Evolutionary conservation across 2,797 vertebrate species (phyloP), one percentile per base, ranked within the genome.

Genomic region (Otolemur crassicaudatus): DNA sequence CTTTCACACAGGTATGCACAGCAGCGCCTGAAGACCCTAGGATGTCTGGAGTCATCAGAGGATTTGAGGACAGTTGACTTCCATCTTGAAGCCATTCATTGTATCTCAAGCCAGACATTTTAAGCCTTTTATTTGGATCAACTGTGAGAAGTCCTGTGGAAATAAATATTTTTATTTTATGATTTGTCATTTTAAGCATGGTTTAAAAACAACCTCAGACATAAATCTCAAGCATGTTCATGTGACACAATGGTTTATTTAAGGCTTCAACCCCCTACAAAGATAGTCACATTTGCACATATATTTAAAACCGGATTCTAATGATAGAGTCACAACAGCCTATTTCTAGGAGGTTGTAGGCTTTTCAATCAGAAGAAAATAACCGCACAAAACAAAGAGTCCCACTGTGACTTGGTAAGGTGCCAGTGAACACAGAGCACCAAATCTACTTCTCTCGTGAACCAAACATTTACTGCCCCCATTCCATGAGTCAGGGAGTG

Each of bases 61-160:
- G 99, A 96, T 99, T 99, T 65, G 99, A 99, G 94, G 99, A 99
- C 91, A 99, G 99, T 98, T 99, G 99, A 97, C 99, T 99, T 98
- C 99, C 99, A n/a, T 99, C 99, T 98, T 99, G 99, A 75, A 99
- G 99, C 99, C 99, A 99, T 92, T 99, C 99, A 0, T 99, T 99
- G 98, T 99, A 99, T 72, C 99, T 99, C 88, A 99, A 98, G 87
- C 99, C 99, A 23, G 99, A 99, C 99, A 99, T 99, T 98, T 99
- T 99, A 98, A 99, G 99, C 98, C 99, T 99, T 98, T 99, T 99
- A 98, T 99, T 99, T 97, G 99, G 99, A 98, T 99, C 99, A 81
- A 99, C 99, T 1, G 99, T 99, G 96, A 99, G 98, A 98, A 99
- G 99, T 97, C 99, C 99, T 99, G 95, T 13, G 90, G 93, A 93